Conservation (phyloP, 2,888 invertebrate genomes). For the Hydrotaea diabolus region DNA sequence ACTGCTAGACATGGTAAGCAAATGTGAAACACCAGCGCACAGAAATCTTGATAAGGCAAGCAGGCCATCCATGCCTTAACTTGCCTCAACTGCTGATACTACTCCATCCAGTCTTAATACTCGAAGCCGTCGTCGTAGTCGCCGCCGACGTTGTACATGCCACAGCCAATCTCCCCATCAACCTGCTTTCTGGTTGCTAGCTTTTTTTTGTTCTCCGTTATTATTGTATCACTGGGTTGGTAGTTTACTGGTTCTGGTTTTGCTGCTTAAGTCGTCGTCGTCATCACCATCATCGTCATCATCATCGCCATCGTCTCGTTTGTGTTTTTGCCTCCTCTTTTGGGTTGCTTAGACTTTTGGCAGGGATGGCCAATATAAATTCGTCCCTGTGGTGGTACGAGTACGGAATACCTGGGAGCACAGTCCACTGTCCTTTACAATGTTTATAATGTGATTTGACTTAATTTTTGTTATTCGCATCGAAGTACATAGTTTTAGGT, state of each 20-base stretch:
- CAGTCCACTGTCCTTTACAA: too few species aligned
- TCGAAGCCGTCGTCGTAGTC: background rate
- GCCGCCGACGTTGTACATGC: slow-evolving; percentile 48
- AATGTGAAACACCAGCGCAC: slow-evolving; percentile 16
- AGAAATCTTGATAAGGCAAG: slow-evolving; percentile 61
- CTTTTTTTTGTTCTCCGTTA: slow-evolving; percentile 46
- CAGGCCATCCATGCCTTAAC: slow-evolving; percentile 54
- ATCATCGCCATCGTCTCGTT: slow-evolving; percentile 35
- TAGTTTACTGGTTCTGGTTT: slow-evolving; percentile 75
- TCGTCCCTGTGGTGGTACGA: background rate
- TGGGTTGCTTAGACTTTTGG: background rate
- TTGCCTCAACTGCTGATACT: slow-evolving; percentile 23
- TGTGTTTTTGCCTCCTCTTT: slow-evolving; percentile 35
- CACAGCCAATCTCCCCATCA: slow-evolving; percentile 61
- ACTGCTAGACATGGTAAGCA: background rate
- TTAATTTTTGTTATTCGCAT: too few species aligned
- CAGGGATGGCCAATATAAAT: background rate
- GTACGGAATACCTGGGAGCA: background rate
- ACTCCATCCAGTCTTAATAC: background rate
- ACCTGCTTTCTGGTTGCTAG: slow-evolving; percentile 57
- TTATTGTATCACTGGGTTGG: slow-evolving; percentile 70
- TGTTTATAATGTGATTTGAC: too few species aligned
- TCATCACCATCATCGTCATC: slow-evolving; percentile 17
- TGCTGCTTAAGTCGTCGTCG: slow-evolving; percentile 34
- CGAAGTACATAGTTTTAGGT: too few species aligned